A percentile compares a stretch with the other conserved stretches of the same genome.
Evolutionary conservation across 2,797 vertebrate genomes (phyloP).

Genomic region (Bradypus variegatus): DNA sequence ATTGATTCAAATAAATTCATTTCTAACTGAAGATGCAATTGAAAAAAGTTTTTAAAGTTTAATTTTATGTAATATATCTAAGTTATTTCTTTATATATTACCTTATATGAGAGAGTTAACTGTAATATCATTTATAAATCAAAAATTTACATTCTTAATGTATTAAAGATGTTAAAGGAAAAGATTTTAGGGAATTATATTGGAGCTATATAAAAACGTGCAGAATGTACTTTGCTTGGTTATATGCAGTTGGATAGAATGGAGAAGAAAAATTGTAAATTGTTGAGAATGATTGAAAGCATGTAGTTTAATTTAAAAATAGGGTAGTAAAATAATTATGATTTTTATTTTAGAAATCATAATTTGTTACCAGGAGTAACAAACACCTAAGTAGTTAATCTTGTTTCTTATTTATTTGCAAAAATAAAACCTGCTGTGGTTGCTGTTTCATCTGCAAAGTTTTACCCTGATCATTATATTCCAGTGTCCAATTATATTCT

Average conservation of each 20-base stretch:
- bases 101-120: neutral
- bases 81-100: neutral
- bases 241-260: neutral
- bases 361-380: neutral
- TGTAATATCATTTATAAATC: neutral
- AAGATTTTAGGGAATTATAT: neutral
- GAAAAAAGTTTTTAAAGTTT: neutral
- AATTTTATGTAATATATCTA: neutral
- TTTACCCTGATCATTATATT: neutral
- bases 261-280: neutral
- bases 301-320: neutral
- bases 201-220: neutral
- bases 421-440: neutral
- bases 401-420: neutral
- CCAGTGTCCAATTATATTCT: neutral
- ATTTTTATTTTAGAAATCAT: conserved; percentile 11
- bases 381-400: neutral
- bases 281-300: neutral
- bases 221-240: neutral
- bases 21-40: neutral
- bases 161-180: neutral
- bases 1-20: neutral
- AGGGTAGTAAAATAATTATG: neutral
- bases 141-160: neutral
- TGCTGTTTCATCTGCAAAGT: neutral